Base-by-base conservation (phyloP, 2,113 vertebrate genomes). In the Nothocercus nigrocapillus region DNA sequence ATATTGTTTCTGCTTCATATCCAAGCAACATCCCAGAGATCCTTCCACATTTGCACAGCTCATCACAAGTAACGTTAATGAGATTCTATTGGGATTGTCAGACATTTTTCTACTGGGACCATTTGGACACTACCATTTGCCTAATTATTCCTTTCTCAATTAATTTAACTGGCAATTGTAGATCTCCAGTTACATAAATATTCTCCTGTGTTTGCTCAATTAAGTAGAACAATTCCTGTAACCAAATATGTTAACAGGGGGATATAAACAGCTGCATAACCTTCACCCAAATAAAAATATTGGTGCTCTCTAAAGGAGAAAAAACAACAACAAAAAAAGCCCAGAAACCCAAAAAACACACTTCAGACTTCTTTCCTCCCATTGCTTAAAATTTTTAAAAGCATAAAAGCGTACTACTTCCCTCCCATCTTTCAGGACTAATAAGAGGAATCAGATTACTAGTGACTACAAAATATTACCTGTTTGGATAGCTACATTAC, bases 111-210 rank as follows among this genome's bases (percentile, higher is more conserved):
- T 89, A 10, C 30, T 54, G 63, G 84, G 91, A 93, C 84, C 75
- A 91, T 89, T 95, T 93, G 93, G 93, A 83, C 63, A 42, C 45
- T 82, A 82, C 78, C 85, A 69, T 91, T 95, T 96, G 75, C 75
- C 68, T 95, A 91, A 91, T 96, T 94, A 95, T 97, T 94, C 63
- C 67, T 89, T 70, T 92, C 67, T 89, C 94, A 95, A 95, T 95
- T 96, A 94, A 96, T 91, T 95, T 82, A 77, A 93, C 89, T 89
- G 93, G 82, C 94, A 89, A 79, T 85, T 94, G 78, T 79, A 91
- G 72, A 74, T 91, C 74, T 89, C 85, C 89, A 88, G 78, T 93
- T 93, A 82, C 72, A 9, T 93, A 95, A 96, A 96, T 59, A 76
- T 64, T 77, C 89, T 94, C 63, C 79, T 94, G 89, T 95, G 89